These are phyloP conservation scores for Pelochelys cantorii DNA, from an alignment of 2,797 vertebrate species.

Conservation along the genomic window DNA sequence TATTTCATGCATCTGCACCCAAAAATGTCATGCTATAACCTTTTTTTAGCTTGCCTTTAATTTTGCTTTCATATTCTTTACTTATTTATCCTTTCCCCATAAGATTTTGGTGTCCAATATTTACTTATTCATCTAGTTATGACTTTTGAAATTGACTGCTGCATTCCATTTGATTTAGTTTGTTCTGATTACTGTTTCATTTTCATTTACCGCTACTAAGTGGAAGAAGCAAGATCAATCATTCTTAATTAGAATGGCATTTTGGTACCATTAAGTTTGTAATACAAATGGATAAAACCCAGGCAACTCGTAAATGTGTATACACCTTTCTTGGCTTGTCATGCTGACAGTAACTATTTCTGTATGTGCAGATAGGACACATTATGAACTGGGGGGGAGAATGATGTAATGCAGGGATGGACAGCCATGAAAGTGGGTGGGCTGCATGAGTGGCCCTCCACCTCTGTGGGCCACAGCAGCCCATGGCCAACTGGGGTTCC, in stretches of 20 bases:
- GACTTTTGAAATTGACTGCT: not conserved
- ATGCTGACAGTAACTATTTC: not conserved
- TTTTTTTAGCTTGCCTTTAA: not conserved
- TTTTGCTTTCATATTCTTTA: not conserved
- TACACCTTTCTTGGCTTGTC: not conserved
- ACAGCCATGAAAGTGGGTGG: no score
- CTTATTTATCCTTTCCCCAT: not conserved
- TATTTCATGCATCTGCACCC: not conserved
- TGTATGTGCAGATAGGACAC: not conserved
- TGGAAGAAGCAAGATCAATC: slow-evolving; percentile 31
- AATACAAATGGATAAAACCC: not conserved
- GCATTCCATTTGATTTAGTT: slow-evolving; percentile 24
- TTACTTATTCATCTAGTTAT: slow-evolving; percentile 37
- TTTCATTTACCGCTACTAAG: slow-evolving; percentile 35
- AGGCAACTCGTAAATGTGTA: not conserved
- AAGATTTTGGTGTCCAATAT: not conserved
- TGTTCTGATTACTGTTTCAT: slow-evolving; percentile 44
- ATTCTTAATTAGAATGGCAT: slow-evolving; percentile 55
- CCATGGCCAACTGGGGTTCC: no score
- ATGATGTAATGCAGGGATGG: no score
- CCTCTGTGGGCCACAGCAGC: no score
- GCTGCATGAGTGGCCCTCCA: no score
- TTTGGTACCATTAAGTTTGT: slow-evolving; percentile 21
- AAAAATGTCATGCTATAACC: not conserved
- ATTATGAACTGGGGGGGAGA: not conserved